A percentile compares a stretch with the other conserved stretches of the same genome.
Conservation (phyloP, 2,797 vertebrate genomes). For the Catostomus latipinnis region DNA sequence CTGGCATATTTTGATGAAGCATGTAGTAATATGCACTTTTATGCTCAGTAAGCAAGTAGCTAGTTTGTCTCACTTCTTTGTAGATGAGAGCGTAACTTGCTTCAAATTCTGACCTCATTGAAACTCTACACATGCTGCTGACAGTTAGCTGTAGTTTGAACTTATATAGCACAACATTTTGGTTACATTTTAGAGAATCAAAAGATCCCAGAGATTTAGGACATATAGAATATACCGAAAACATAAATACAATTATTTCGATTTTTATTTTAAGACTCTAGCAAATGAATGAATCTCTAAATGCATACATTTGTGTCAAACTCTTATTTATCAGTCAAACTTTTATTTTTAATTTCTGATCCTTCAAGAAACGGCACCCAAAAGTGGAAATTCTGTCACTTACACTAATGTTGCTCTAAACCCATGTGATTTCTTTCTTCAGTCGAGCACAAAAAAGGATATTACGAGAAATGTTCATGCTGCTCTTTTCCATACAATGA, state of each 20-base stretch:
- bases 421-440: not conserved
- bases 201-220: not conserved
- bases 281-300: not conserved
- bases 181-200: constrained; percentile 6
- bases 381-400: constrained; percentile 2
- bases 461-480: not conserved
- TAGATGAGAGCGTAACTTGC: constrained; percentile 43
- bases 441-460: not conserved
- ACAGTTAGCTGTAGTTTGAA: constrained; percentile 46
- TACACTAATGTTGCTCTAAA: not conserved
- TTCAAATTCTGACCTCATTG: constrained; percentile 43
- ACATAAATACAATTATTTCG: constrained; percentile 1
- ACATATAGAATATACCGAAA: not conserved
- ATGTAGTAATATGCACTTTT: constrained; percentile 58
- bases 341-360: not conserved
- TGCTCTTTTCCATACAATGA: not conserved
- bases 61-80: constrained; percentile 39
- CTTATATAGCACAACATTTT: constrained; percentile 10
- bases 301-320: constrained; percentile 16
- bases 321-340: constrained; percentile 1
- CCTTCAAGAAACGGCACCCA: not conserved
- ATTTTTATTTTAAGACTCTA: constrained; percentile 9
- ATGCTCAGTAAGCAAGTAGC: constrained; percentile 50
- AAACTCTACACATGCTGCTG: constrained; percentile 53
- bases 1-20: constrained; percentile 52